Conservation (phyloP, 2,888 invertebrate species). For the Acanthosepion lycidas region DNA sequence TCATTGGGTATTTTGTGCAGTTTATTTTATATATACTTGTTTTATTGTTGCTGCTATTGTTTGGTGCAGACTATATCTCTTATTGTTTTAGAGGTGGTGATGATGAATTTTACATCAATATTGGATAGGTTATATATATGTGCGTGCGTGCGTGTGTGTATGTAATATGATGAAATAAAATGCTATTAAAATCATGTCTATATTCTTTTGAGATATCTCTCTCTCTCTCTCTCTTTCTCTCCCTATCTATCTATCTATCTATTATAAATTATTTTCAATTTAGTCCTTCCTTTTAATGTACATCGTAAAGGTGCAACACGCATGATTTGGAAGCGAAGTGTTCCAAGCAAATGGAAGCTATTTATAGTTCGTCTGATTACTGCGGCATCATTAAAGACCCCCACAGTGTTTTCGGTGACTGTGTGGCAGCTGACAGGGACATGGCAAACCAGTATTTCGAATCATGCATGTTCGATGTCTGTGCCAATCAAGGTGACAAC, state of each 20-base stretch:
- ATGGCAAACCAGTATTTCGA: conserved; percentile 51
- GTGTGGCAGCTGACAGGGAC: conserved; percentile 49
- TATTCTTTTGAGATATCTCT: no score
- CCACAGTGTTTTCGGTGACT: conserved; percentile 51
- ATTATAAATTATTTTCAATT: not conserved
- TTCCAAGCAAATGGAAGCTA: not conserved
- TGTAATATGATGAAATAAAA: no score
- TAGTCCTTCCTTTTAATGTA: not conserved
- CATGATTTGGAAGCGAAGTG: not conserved
- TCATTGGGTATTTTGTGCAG: no score
- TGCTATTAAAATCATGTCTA: no score
- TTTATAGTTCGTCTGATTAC: not conserved
- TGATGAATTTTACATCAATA: no score
- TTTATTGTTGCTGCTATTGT: no score
- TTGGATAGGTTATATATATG: no score
- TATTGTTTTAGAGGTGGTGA: no score
- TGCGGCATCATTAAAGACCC: conserved; percentile 24
- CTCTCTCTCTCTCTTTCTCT: no score
- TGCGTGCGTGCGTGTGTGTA: no score
- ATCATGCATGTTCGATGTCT: conserved; percentile 54
- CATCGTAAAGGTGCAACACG: not conserved
- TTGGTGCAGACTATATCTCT: no score
- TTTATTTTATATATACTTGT: no score
- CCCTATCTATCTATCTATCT: not conserved
- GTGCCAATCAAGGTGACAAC: conserved; percentile 50